These are phyloP conservation scores for Leptodactylus fallax DNA, from an alignment of 2,797 vertebrate genomes.

Conservation along the genomic window DNA sequence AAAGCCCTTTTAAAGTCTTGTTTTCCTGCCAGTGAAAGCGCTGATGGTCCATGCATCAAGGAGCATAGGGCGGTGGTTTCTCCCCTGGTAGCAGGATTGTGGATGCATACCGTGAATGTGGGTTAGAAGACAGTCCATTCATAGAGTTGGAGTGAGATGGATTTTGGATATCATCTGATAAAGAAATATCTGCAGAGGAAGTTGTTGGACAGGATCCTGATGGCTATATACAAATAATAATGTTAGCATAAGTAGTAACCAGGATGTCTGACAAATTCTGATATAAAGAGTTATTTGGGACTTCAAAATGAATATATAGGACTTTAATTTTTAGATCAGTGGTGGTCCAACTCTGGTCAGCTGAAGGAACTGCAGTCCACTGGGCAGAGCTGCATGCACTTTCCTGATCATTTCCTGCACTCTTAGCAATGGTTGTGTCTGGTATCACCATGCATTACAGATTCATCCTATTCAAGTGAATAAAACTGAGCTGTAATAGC, in stretches of 20 bases:
- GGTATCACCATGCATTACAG: no score
- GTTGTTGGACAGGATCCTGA: slow-evolving; percentile 78
- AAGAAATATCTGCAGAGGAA: slow-evolving; percentile 75
- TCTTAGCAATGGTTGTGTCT: no score
- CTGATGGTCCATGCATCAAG: slow-evolving; percentile 68
- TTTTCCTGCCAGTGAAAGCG: slow-evolving; percentile 33
- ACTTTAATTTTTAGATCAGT: no score
- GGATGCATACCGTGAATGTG: slow-evolving; percentile 79
- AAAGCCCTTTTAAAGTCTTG: slow-evolving; percentile 51
- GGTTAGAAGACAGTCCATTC: slow-evolving; percentile 81
- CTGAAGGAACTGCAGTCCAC: no score
- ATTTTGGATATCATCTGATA: slow-evolving; percentile 76
- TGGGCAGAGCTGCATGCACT: no score
- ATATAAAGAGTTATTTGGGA: neutral
- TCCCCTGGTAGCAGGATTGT: slow-evolving; percentile 82
- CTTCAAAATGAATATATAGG: neutral
- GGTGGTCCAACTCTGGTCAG: no score
- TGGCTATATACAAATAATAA: slow-evolving; percentile 74
- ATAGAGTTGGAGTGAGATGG: slow-evolving; percentile 77
- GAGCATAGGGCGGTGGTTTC: slow-evolving; percentile 92
- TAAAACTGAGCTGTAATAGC: no score
- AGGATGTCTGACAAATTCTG: neutral
- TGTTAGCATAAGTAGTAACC: neutral
- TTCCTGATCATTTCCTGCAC: no score
- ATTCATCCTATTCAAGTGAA: no score